Percentiles rank a stretch among this genome's conserved stretches.
Evolutionary conservation across 2,888 invertebrate species (phyloP).

Genomic region (Apoda limacodes): DNA sequence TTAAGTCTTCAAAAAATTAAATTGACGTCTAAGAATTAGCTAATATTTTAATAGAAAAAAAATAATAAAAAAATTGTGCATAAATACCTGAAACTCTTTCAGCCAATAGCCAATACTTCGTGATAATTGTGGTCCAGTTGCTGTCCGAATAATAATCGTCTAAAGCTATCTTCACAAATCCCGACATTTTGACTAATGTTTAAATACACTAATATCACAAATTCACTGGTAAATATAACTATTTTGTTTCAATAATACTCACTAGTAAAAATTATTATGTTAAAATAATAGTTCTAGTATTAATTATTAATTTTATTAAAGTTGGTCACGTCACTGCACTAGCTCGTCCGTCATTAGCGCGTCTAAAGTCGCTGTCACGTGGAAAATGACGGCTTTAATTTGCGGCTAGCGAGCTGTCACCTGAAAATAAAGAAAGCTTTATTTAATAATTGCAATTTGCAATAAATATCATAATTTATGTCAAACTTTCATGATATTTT

Average conservation of each 20-base stretch:
- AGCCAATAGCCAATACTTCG: constrained; percentile 78
- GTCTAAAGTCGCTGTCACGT: constrained; percentile 23
- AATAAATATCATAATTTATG: too few species aligned
- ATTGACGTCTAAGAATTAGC: too few species aligned
- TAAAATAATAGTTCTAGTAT: constrained; percentile 9
- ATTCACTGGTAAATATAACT: too few species aligned
- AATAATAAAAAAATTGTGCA: constrained; percentile 8
- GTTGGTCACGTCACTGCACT: constrained; percentile 42
- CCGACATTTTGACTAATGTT: constrained; percentile 58
- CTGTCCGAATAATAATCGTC: constrained; percentile 73
- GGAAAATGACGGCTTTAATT: constrained; percentile 40
- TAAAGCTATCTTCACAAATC: constrained; percentile 75
- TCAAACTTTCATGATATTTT: too few species aligned
- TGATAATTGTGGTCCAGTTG: constrained; percentile 74
- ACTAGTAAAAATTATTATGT: constrained; percentile 7
- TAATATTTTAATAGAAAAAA: not conserved
- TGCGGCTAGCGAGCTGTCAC: constrained; percentile 54
- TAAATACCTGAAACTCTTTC: constrained; percentile 79
- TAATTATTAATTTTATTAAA: constrained; percentile 24
- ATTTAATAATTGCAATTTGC: too few species aligned
- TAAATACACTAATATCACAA: constrained; percentile 1
- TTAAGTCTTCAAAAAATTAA: too few species aligned
- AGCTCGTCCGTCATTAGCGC: constrained; percentile 20
- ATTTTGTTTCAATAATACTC: not conserved
- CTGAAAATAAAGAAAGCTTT: constrained; percentile 43